Base-by-base conservation (phyloP, 2,888 invertebrate species). In the Limenitis camilla region DNA sequence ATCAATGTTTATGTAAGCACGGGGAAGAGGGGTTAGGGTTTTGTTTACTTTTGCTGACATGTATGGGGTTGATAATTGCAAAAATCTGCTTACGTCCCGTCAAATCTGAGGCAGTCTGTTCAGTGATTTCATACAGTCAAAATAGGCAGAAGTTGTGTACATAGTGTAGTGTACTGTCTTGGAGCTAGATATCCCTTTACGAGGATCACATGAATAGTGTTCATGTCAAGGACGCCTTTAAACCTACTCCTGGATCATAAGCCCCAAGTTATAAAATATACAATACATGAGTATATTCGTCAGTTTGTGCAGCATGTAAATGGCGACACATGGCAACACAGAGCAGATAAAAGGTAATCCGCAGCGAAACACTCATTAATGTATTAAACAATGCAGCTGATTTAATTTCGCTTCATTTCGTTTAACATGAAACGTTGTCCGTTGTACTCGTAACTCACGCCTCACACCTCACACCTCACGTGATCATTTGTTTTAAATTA, bases 341-440 rank as follows among this genome's bases (percentile, higher is more conserved):
- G 19, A 19, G 3, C 19, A 19, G 3, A 19, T 19, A 53, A 53
- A 45, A 45, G 44, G 35, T 49, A 40, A 44, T 33, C 11, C 45
- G 51, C 33, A 39, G 40, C 44, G 44, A 45, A 51, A 51, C 44
- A 38, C 53, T 53, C 53, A 53, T 53, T 49, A 53, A 45, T 36
- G 35, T 45, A 52, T 52, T 43, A 52, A 55, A 55, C 52, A 55
- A 55, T 52, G 52, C 35, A 48, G 38, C 44, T 36, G 44, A 48
- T 49, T 52, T 52, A 55, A 55, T 55, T 55, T 49, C 55, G 49
- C 49, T 52, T 55, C 49, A 55, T 55, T 55, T 55, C 36, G 52
- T 55, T 55, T 55, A 41, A 49, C 44, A 44, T 41, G 33, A 35
- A 32, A 45, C 40, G 28, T 19, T 19, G 19, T 19, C 19, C 3